phyloP scores from a whole-genome alignment of 2,113 vertebrate genomes.

The Onychostoma macrolepis region DNA sequence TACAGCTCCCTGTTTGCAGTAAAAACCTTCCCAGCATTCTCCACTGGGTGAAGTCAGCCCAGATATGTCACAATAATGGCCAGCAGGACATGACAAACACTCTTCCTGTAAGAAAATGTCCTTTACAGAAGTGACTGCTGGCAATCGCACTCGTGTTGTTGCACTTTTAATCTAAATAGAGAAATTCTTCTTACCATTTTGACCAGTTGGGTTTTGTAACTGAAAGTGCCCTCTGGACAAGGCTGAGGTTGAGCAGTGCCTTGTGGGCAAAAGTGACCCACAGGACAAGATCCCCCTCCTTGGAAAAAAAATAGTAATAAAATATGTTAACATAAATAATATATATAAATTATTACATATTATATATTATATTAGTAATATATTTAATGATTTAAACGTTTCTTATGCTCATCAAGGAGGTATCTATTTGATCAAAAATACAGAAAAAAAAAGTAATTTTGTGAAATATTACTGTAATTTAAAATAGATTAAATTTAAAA shows the following conservation, averaged over 20 bases:
- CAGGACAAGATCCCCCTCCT: slow-evolving; percentile 84
- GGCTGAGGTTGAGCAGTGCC: slow-evolving; percentile 76
- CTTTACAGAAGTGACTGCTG: background rate
- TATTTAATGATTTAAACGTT: no score
- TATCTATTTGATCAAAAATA: no score
- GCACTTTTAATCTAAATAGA: background rate
- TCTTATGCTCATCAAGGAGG: no score
- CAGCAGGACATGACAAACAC: slow-evolving; percentile 73
- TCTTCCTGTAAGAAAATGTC: slow-evolving; percentile 69
- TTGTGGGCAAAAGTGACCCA: slow-evolving; percentile 81
- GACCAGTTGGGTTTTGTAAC: slow-evolving; percentile 71
- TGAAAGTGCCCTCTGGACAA: slow-evolving; percentile 84
- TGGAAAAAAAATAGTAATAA: slow-evolving; percentile 50
- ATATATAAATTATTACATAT: background rate
- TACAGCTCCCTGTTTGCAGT: slow-evolving; percentile 77
- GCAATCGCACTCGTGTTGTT: background rate
- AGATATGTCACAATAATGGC: slow-evolving; percentile 80
- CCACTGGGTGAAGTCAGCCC: slow-evolving; percentile 81
- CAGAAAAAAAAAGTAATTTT: no score
- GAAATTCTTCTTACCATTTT: slow-evolving; percentile 73
- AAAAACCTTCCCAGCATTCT: slow-evolving; percentile 84
- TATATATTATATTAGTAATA: background rate
- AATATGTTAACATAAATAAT: no score
- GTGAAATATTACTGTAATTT: no score
- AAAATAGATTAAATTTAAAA: no score